Conservation (phyloP, 2,113 vertebrate species). For the Sapajus apella region DNA sequence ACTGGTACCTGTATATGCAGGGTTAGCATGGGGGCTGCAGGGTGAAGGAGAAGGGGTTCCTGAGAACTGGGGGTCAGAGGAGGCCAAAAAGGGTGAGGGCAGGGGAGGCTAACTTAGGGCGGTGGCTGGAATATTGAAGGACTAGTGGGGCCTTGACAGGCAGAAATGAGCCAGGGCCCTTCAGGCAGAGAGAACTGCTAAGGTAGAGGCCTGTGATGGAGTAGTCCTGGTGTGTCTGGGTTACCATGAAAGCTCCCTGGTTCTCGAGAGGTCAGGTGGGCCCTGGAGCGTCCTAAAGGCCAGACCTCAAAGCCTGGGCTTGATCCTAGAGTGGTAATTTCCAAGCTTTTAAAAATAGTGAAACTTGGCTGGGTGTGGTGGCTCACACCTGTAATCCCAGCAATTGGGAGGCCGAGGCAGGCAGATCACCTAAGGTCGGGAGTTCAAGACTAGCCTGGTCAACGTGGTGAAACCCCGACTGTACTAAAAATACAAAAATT, state of each 20-base stretch:
- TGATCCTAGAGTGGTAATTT: neutral
- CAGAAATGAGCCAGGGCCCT: neutral
- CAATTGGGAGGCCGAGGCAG: no score
- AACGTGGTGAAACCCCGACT: no score
- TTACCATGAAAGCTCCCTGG: neutral
- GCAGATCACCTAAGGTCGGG: no score
- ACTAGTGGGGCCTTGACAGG: neutral
- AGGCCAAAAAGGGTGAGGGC: neutral
- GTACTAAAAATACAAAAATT: no score
- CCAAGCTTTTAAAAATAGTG: conserved; percentile 39
- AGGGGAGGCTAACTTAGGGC: neutral
- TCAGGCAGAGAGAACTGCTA: neutral
- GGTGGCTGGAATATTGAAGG: neutral
- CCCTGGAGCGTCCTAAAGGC: neutral
- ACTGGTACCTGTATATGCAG: neutral
- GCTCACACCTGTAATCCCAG: no score
- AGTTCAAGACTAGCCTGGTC: no score
- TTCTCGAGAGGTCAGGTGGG: neutral
- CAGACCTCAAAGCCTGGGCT: conserved; percentile 19
- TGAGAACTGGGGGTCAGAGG: neutral
- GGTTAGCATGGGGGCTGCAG: neutral
- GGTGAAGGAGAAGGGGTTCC: neutral
- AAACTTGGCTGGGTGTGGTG: neutral
- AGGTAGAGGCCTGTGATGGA: neutral
- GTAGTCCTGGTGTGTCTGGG: neutral